phyloP scores from a whole-genome alignment of 1,140 invertebrate genomes.

The Homalodisca vitripennis region DNA sequence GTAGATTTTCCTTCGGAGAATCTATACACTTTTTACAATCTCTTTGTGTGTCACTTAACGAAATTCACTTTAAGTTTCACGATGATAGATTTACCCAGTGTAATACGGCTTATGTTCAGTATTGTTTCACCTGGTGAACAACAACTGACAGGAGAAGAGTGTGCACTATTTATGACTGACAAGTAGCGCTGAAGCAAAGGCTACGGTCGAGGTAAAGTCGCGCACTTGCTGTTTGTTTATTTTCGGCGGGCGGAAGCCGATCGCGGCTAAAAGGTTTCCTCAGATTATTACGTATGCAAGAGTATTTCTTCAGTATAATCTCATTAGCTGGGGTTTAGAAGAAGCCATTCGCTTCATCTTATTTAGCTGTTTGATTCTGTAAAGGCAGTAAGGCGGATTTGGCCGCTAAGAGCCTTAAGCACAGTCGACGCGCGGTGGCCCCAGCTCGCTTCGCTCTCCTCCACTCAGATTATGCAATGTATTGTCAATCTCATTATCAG shows the following conservation, averaged over 20 bases:
- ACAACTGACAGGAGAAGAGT: no score
- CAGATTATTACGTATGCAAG: constrained; percentile 40
- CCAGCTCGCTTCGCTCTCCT: constrained; percentile 12
- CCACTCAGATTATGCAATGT: constrained; percentile 25
- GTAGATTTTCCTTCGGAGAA: no score
- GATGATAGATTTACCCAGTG: no score
- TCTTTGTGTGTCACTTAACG: no score
- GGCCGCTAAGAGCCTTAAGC: constrained; percentile 37
- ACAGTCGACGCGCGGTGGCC: constrained; percentile 17
- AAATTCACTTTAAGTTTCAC: no score
- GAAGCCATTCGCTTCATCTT: constrained; percentile 40
- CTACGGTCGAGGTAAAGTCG: no score
- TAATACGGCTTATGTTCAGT: no score
- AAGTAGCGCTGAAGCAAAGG: no score
- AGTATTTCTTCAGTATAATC: constrained; percentile 43
- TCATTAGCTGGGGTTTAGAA: constrained; percentile 39
- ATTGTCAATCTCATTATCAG: constrained; percentile 19
- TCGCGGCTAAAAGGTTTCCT: constrained; percentile 40
- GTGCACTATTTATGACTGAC: no score
- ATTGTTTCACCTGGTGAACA: no score
- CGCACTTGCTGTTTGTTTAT: background rate
- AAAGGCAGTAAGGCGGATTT: constrained; percentile 39
- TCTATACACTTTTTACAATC: no score
- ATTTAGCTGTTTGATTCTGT: constrained; percentile 41
- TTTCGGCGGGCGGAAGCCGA: constrained; percentile 22